Evolutionary conservation across 2,113 vertebrate genomes (phyloP), one percentile per base, ranked within the genome.

Genomic region (Embiotoca jacksoni): DNA sequence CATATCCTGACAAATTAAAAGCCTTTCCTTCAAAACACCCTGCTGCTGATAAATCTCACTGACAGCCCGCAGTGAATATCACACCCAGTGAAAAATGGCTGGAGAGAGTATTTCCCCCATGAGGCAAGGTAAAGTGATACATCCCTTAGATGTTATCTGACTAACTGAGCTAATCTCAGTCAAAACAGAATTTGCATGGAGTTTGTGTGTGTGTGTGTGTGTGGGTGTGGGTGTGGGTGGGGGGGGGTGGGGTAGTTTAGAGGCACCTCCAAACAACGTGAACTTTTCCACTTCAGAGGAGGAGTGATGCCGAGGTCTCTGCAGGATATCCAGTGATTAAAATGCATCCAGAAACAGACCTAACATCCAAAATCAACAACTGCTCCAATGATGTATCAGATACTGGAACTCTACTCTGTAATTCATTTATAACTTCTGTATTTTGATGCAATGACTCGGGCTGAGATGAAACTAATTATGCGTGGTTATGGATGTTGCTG

Each of bases 91-190:
- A 79, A 70, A 73, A 56, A 73, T 37, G 11, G 6, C 75, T n/a
- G 2, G 14, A 31, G 44, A 64, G 46, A 66, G 72, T 57, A 75
- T 71, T 77, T 56, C 76, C 50, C 72, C 39, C 35, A 0, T 36
- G 63, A 85, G 70, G 59, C 33, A 7, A 30, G 30, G 75, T 36
- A 84, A 86, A 31, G 47, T 33, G 52, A 90, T 78, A 75, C 69
- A 16, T 81, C 53, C 41, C 53, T 5, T 10, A 75, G 85, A 85
- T 80, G 67, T 77, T 85, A 85, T 85, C 82, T 50, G 11, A 66
- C 46, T 52, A 61, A 70, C 55, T 69, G 77, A 15, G 39, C 57
- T 39, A 7, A 65, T 69, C 37, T 73, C 55, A 1, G 66, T 64
- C 49, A 47, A 79, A 88, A 58, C 74, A 82, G 72, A 13, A 66